These are phyloP conservation scores for Dasyurus viverrinus DNA, from an alignment of 2,113 vertebrate genomes.

Conservation along the genomic window DNA sequence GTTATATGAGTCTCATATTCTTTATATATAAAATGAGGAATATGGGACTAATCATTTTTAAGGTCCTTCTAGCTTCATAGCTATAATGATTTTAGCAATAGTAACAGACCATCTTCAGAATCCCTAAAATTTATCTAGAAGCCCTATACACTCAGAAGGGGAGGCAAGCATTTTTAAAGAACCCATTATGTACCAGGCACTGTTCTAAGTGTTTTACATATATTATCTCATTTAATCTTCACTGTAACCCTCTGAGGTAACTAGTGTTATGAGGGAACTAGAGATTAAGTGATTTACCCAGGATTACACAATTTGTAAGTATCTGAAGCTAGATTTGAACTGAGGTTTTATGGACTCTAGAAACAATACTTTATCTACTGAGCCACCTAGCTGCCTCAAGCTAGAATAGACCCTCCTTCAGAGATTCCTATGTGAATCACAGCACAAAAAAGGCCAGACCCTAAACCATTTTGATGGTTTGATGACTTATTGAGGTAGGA, in stretches of 20 bases:
- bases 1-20: neutral
- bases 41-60: neutral
- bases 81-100: neutral
- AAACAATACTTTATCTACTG: too few relatives aligned
- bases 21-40: neutral
- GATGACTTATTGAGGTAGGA: neutral
- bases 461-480: neutral
- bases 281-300: too few relatives aligned
- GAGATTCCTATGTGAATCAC: neutral
- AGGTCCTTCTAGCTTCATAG: neutral
- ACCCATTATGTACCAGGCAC: neutral
- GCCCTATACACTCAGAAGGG: neutral
- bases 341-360: neutral
- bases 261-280: neutral
- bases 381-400: neutral
- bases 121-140: neutral
- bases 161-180: neutral
- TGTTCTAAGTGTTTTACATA: neutral
- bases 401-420: neutral
- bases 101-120: neutral
- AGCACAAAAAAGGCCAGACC: neutral
- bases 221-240: neutral
- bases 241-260: neutral
- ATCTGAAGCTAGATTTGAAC: neutral
- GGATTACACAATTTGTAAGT: neutral